Base-by-base conservation (phyloP, 2,888 invertebrate genomes). In the Lamellibrachia satsuma region DNA sequence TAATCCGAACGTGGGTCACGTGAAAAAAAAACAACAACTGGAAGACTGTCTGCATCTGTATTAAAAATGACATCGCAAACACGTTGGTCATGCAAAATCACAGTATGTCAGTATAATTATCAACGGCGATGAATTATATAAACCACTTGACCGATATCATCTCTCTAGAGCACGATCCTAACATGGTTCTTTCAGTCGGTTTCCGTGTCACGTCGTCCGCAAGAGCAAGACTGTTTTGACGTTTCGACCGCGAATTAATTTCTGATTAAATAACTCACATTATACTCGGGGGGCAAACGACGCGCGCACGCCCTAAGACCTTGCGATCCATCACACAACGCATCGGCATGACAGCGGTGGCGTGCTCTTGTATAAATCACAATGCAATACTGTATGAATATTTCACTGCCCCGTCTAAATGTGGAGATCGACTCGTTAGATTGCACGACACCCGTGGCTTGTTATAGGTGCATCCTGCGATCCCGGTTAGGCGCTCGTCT, bases 401-500 rank as follows among this genome's bases (percentile, higher is more conserved):
- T 75, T 75, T 75, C 75, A 75, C 75, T 75, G 75, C 75, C 75
- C 75, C 75, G 75, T 75, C 75, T 75, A 75, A 75, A 75, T 75
- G 75, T 75, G 75, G 75, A 22, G 22, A 75, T 22, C 22, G 75
- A 75, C 22, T 15, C 15, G 15, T 6, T n/a, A 3, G 22, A n/a
- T 75, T n/a, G n/a, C 75, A 75, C 75, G 75, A 15, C 15, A 75
- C 11, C 15, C 11, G 22, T 22, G n/a, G 75, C n/a, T 75, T 75
- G 15, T 22, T 75, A 22, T 22, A 22, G 75, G 4, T 6, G n/a
- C 75, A 22, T 75, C 75, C 22, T 15, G 75, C 15, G 75, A 22
- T 22, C 22, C n/a, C 22, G 75, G 75, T 22, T 22, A 22, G 75
- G 75, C 15, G 75, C 22, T 22, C 75, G 75, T n/a, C 75, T 22